phyloP scores from a whole-genome alignment of 2,888 invertebrate species.

The Xylota segnis region DNA sequence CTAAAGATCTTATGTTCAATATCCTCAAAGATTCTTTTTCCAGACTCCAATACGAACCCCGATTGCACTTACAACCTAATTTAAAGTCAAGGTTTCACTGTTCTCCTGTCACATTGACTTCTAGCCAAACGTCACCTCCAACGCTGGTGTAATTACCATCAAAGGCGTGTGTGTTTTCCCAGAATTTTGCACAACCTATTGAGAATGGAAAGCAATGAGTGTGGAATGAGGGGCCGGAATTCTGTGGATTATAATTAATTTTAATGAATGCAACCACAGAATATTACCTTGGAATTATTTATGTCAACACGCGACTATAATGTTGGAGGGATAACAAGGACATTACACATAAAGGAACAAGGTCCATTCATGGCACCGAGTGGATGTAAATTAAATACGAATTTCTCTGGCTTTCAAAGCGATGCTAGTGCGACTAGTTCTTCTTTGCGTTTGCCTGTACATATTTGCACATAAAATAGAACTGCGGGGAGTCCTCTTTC shows the following conservation, averaged over 20 bases:
- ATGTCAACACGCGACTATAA: constrained; percentile 23
- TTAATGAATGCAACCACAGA: constrained; percentile 51
- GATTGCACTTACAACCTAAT: constrained; percentile 22
- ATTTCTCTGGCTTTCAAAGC: constrained; percentile 7
- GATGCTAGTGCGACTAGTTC: neutral
- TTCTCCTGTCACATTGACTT: constrained; percentile 36
- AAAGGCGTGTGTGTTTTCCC: constrained; percentile 10
- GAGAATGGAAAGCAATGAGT: constrained; percentile 3
- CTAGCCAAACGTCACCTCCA: neutral
- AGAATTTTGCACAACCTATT: constrained; percentile 2
- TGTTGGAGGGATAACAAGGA: constrained; percentile 24
- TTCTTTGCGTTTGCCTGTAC: neutral
- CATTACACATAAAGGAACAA: neutral
- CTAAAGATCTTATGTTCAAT: neutral
- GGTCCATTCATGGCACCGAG: constrained; percentile 25
- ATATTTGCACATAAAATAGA: constrained; percentile 12
- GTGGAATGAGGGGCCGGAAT: constrained; percentile 11
- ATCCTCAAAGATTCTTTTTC: too few relatives aligned
- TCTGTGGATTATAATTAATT: constrained; percentile 53
- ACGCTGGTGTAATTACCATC: constrained; percentile 19
- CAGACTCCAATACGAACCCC: neutral
- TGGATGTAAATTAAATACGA: constrained; percentile 40
- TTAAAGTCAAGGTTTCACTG: neutral
- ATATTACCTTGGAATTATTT: constrained; percentile 46
- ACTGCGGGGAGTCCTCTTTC: constrained; percentile 1